Conservation (phyloP, 2,797 vertebrate genomes). For the Erpetoichthys calabaricus region DNA sequence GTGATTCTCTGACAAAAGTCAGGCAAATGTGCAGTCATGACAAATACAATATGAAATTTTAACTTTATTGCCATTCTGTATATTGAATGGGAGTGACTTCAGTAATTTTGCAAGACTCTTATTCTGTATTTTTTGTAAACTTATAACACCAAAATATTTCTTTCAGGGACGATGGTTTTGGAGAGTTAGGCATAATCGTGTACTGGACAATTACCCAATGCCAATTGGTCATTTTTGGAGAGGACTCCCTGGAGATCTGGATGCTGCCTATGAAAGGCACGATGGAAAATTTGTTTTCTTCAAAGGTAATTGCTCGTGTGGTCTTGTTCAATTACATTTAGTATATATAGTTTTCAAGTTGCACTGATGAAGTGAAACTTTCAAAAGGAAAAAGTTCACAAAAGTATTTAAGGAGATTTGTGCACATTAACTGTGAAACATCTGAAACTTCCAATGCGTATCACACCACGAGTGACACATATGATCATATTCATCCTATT, state of each 20-base stretch:
- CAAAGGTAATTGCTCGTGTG: constrained; percentile 57
- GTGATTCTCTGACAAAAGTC: too few species aligned
- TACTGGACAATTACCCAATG: constrained; percentile 95
- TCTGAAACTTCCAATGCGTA: too few species aligned
- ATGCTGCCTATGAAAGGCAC: constrained; percentile 82
- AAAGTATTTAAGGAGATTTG: too few species aligned
- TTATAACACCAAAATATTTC: background rate
- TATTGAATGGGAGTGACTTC: too few species aligned
- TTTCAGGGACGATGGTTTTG: constrained; percentile 89
- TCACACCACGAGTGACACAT: too few species aligned
- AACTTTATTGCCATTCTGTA: too few species aligned
- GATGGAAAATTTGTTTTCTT: constrained; percentile 90
- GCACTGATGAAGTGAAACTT: background rate
- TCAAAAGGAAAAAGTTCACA: background rate
- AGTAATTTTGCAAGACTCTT: too few species aligned
- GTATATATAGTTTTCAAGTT: constrained; percentile 5
- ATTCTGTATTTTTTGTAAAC: too few species aligned
- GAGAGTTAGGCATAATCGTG: constrained; percentile 84
- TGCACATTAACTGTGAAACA: too few species aligned
- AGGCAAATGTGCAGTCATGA: too few species aligned
- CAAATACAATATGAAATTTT: too few species aligned
- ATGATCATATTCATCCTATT: too few species aligned
- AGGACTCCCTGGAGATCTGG: constrained; percentile 80
- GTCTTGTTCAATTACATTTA: background rate
- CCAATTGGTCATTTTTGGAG: constrained; percentile 92